A percentile compares a stretch with the other conserved stretches of the same genome.
Evolutionary conservation across 2,113 vertebrate genomes (phyloP).

Genomic region (Egretta garzetta): DNA sequence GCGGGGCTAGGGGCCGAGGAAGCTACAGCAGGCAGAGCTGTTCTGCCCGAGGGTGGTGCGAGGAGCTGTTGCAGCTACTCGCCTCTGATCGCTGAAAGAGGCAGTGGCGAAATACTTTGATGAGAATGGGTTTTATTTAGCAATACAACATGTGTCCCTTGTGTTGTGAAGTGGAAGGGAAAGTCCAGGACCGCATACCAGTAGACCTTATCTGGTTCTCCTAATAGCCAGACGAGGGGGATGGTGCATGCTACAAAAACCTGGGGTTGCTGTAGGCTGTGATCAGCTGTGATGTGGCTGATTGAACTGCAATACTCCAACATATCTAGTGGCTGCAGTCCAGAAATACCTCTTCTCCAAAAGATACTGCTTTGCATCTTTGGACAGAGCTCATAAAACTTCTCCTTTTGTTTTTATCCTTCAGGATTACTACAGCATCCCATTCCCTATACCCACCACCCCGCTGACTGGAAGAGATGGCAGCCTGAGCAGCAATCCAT

Average conservation of each 20-base stretch:
- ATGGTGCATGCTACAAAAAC: slow-evolving; percentile 58
- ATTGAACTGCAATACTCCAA: background rate
- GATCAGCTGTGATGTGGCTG: slow-evolving; percentile 5
- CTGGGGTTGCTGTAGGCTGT: background rate
- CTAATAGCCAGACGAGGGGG: slow-evolving; percentile 28
- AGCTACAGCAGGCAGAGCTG: background rate
- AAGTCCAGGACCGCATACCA: background rate
- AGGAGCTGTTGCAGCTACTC: background rate
- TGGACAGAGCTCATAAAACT: background rate
- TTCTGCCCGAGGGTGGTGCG: accelerated
- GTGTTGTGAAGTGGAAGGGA: background rate
- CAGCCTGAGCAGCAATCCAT: slow-evolving; percentile 92
- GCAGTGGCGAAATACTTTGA: background rate
- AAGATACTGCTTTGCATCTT: background rate
- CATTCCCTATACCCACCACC: slow-evolving; percentile 91
- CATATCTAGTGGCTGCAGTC: background rate
- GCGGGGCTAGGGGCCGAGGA: accelerated
- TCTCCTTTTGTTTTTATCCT: background rate
- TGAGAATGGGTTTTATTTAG: background rate
- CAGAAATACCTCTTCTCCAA: background rate
- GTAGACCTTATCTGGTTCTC: slow-evolving; percentile 66
- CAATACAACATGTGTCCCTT: accelerated
- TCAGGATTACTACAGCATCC: slow-evolving; percentile 98
- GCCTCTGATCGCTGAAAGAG: background rate
- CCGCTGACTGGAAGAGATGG: slow-evolving; percentile 93